Percentiles rank a stretch among this genome's conserved stretches.
phyloP scores from a whole-genome alignment of 2,113 vertebrate genomes.

The Seriola rivoliana region DNA sequence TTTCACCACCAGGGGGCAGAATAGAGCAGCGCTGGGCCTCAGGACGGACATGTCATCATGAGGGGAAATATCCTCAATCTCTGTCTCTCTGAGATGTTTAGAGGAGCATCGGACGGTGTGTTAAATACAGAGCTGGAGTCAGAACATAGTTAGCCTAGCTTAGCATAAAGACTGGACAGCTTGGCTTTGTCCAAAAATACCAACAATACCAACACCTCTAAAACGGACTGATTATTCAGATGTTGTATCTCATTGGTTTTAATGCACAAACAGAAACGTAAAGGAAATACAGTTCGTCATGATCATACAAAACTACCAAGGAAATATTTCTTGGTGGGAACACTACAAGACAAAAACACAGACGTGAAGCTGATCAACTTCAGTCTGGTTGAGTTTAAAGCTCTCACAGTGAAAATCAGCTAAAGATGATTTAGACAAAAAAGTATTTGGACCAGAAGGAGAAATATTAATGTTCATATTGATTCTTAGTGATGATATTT shows the following conservation, averaged over 20 bases:
- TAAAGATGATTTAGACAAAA: neutral
- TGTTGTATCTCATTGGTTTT: neutral
- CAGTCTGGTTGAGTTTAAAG: neutral
- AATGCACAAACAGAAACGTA: too few species aligned
- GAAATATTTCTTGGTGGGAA: too few species aligned
- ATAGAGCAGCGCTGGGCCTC: neutral
- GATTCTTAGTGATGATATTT: conserved; percentile 13
- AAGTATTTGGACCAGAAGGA: conserved; percentile 42
- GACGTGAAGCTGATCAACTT: neutral
- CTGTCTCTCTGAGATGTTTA: too few species aligned
- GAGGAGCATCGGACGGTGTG: too few species aligned
- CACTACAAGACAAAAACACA: neutral
- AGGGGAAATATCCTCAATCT: too few species aligned
- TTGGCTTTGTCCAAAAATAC: neutral
- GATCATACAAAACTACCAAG: neutral
- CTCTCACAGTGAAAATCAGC: neutral
- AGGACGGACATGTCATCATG: neutral
- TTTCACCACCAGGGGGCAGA: conserved; percentile 16
- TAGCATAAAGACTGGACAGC: conserved; percentile 1
- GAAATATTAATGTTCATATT: conserved; percentile 10
- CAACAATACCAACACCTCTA: neutral
- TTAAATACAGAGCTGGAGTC: too few species aligned
- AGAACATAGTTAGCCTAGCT: conserved; percentile 15
- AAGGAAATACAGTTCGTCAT: neutral
- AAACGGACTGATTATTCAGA: neutral